Conservation (phyloP, 2,113 vertebrate species). For the Megaleporinus macrocephalus region DNA sequence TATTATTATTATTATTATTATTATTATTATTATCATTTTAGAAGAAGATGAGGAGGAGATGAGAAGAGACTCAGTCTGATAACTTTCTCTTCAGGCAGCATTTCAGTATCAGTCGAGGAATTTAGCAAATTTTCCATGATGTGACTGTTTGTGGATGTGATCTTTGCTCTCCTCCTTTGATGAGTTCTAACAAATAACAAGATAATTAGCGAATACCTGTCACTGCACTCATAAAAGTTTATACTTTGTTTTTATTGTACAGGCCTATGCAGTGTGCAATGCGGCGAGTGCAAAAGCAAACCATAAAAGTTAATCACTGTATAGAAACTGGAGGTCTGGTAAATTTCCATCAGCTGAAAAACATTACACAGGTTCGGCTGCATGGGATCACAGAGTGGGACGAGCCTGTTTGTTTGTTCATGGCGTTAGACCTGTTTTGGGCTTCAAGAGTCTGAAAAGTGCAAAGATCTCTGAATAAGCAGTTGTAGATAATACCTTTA, state of each 20-base stretch:
- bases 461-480: neutral
- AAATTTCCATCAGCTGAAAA: slow-evolving; percentile 81
- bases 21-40: neutral
- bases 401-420: slow-evolving; percentile 30
- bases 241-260: slow-evolving; percentile 83
- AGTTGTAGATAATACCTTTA: neutral
- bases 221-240: slow-evolving; percentile 79
- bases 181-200: slow-evolving; percentile 78
- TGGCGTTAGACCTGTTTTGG: neutral
- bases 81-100: neutral
- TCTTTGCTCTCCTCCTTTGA: slow-evolving; percentile 72
- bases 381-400: neutral
- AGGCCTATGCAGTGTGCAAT: slow-evolving; percentile 79
- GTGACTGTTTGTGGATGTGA: slow-evolving; percentile 68
- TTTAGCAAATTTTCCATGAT: slow-evolving; percentile 76
- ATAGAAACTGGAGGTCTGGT: slow-evolving; percentile 82
- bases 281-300: slow-evolving; percentile 76
- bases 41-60: neutral
- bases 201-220: slow-evolving; percentile 77
- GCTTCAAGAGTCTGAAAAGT: neutral
- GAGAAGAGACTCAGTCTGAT: neutral
- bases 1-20: too few species aligned
- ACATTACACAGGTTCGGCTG: slow-evolving; percentile 68
- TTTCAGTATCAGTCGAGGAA: slow-evolving; percentile 49
- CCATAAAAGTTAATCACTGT: slow-evolving; percentile 86